phyloP scores from a whole-genome alignment of 2,113 vertebrate species.

The Otis tarda region DNA sequence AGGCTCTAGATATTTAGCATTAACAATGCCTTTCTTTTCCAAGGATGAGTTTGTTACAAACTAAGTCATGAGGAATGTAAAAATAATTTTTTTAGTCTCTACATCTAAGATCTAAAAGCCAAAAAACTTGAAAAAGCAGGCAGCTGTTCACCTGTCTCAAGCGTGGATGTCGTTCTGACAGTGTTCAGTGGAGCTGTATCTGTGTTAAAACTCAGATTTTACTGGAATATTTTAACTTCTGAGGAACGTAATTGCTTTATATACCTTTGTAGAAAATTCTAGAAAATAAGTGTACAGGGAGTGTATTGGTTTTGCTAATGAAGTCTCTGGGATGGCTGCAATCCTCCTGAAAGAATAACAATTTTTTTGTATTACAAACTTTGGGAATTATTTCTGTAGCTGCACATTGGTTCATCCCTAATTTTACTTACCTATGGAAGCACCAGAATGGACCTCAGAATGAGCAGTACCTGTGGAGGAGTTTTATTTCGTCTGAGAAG shows the following conservation, averaged over 20 bases:
- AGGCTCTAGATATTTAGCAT: not conserved
- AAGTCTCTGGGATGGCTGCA: not conserved
- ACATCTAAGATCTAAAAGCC: not conserved
- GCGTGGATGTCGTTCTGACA: not conserved
- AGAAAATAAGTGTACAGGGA: not conserved
- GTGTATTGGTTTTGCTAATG: not conserved
- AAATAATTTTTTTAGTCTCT: not conserved
- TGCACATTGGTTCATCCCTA: not conserved
- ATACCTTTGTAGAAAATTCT: not conserved
- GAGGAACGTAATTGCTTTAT: not conserved
- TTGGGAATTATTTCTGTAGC: not conserved
- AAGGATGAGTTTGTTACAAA: not conserved
- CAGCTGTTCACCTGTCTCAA: not conserved
- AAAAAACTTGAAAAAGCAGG: not conserved
- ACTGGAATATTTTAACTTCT: not conserved
- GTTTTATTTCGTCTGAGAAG: not conserved
- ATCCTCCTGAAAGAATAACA: not conserved
- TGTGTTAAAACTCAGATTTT: not conserved
- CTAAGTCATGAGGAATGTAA: not conserved
- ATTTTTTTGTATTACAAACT: not conserved
- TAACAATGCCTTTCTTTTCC: not conserved
- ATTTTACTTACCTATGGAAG: not conserved
- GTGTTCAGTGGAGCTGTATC: not conserved
- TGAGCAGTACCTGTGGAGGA: not conserved
- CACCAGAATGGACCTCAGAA: not conserved